Conservation (phyloP, 2,113 vertebrate genomes). For the Xenus cinereus region DNA sequence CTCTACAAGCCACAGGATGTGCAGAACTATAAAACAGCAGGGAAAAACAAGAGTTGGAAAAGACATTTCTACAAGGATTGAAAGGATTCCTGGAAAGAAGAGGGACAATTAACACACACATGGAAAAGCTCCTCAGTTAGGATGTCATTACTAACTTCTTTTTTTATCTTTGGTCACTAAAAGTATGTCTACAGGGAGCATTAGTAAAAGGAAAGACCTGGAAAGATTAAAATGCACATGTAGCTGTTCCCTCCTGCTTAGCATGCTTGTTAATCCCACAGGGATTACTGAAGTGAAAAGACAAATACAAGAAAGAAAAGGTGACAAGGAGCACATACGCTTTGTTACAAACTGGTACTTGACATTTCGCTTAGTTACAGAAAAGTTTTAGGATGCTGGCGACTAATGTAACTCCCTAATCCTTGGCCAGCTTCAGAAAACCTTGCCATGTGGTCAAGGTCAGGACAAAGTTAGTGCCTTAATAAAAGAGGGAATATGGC, state of each 20-base stretch:
- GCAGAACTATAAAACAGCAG: neutral
- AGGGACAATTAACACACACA: neutral
- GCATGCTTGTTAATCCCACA: neutral
- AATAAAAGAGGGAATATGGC: neutral
- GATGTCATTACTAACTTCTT: neutral
- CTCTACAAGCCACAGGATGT: neutral
- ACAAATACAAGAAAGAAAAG: neutral
- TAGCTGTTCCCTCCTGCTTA: neutral
- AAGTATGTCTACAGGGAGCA: neutral
- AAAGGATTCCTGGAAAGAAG: neutral
- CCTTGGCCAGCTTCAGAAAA: neutral
- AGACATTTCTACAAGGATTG: neutral
- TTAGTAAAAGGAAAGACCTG: neutral
- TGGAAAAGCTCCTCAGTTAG: neutral
- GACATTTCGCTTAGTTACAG: neutral
- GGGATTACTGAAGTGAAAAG: neutral
- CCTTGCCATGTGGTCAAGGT: neutral
- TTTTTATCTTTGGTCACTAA: neutral
- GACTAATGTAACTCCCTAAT: neutral
- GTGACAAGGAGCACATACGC: neutral
- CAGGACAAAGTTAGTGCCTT: conserved; percentile 7
- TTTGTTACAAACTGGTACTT: neutral
- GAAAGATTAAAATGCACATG: neutral
- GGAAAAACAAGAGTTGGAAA: neutral
- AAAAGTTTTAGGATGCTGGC: neutral